phyloP scores from a whole-genome alignment of 2,888 invertebrate species.

The Ctena decussata region DNA sequence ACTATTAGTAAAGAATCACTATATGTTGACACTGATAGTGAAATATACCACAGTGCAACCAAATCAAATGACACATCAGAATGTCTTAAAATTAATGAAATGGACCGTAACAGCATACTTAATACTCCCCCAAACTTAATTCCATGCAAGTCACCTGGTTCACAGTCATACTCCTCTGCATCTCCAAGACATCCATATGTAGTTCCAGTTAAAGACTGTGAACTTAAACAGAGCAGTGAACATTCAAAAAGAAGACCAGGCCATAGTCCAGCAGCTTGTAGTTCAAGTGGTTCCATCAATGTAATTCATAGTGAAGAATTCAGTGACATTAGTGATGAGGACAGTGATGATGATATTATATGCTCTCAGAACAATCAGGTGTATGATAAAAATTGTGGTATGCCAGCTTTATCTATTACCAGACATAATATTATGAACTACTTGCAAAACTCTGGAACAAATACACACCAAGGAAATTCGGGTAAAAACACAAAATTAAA shows the following conservation, averaged over 20 bases:
- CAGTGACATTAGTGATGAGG: conserved; percentile 73
- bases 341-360: conserved; percentile 40
- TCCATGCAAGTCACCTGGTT: conserved; percentile 60
- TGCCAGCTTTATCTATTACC: neutral
- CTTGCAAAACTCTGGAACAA: neutral
- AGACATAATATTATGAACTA: neutral
- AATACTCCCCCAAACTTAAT: conserved; percentile 55
- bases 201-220: neutral
- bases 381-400: neutral
- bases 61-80: too few species aligned
- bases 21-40: neutral
- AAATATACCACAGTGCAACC: neutral
- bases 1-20: neutral
- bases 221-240: neutral
- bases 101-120: neutral
- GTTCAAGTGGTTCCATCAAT: conserved; percentile 59
- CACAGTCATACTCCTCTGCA: conserved; percentile 32
- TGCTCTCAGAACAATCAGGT: neutral
- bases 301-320: conserved; percentile 71
- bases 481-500: conserved; percentile 42
- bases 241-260: conserved; percentile 7
- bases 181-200: neutral
- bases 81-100: neutral
- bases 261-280: conserved; percentile 44
- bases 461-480: neutral